Base-by-base conservation (phyloP, 2,797 vertebrate species). In the Tarsius wallacei region DNA sequence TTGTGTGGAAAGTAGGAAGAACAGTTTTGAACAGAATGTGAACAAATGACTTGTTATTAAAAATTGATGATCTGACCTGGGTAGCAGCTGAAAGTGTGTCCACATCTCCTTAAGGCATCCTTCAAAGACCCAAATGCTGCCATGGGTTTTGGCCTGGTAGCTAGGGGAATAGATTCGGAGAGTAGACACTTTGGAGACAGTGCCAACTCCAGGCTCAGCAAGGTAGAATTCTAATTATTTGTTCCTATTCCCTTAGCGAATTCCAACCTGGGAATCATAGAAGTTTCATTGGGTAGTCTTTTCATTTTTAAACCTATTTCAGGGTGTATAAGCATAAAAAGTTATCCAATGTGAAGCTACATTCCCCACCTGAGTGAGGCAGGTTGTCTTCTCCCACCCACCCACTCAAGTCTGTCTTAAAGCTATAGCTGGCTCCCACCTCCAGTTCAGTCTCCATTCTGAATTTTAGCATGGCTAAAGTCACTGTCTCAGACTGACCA, bases 1-100 rank as follows among this genome's bases (percentile, higher is more conserved):
- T 98, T 97, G 96, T 98, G 77, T 97, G 96, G 3, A 91, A 96
- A 98, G 78, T 96, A 80, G 15, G 63, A 90, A 96, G 89, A 94
- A 88, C 81, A 66, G 59, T 85, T 90, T 93, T 71, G 83, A 91
- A 87, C 31, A 93, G 64, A 55, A 89, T 55, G 7, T 96, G 31
- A 96, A 80, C 66, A 87, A 80, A 95, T 93, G 76, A 78, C 90
- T 96, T 93, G 57, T 84, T 90, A 80, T 63, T 74, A 96, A 87
- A 91, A 90, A 73, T 51, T 21, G 2, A 68, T 95, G 2, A 94
- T 91, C 83, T 91, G 31, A 68, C 83, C 74, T 91, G 70, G 17
- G n/a, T 93, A 90, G 91, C 70, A 19, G 31, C 68, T 86, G n/a
- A 94, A 91, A 66, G 87, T 87, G 13, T 86, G 64, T 93, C 81